These are phyloP conservation scores for Procapra przewalskii DNA, from an alignment of 2,113 vertebrate genomes.

Conservation along the genomic window DNA sequence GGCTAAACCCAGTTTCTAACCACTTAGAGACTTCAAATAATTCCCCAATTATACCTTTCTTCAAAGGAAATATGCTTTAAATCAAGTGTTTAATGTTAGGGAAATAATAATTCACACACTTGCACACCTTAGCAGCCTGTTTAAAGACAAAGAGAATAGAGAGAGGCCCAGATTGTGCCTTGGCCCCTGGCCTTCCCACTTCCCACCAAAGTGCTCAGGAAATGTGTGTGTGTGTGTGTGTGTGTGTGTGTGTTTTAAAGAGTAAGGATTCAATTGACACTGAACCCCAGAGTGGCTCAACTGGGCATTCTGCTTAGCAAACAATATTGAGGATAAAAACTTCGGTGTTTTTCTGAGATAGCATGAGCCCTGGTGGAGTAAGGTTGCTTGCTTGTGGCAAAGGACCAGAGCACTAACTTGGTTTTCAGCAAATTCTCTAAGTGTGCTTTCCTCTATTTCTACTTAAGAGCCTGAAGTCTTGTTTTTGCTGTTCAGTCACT, in stretches of 20 bases:
- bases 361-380: neutral
- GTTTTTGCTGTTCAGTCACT: neutral
- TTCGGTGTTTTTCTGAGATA: neutral
- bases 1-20: slow-evolving; percentile 60
- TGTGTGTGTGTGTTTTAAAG: neutral
- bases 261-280: slow-evolving; percentile 30
- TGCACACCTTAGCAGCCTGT: slow-evolving; percentile 12
- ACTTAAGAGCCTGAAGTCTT: neutral
- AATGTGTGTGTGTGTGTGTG: neutral
- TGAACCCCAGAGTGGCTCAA: neutral
- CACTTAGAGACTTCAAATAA: slow-evolving; percentile 71
- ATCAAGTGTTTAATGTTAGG: slow-evolving; percentile 67
- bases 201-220: neutral
- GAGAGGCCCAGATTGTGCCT: neutral
- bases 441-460: neutral
- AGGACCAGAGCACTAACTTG: neutral
- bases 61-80: slow-evolving; percentile 72
- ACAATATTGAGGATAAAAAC: neutral
- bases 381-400: neutral
- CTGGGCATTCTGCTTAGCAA: slow-evolving; percentile 39
- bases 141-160: slow-evolving; percentile 41
- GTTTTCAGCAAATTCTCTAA: neutral
- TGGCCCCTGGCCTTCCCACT: neutral
- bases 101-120: slow-evolving; percentile 62
- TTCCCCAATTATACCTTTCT: slow-evolving; percentile 71